These are phyloP conservation scores for Falco concolor DNA, from an alignment of 2,797 vertebrate genomes.

Conservation along the genomic window DNA sequence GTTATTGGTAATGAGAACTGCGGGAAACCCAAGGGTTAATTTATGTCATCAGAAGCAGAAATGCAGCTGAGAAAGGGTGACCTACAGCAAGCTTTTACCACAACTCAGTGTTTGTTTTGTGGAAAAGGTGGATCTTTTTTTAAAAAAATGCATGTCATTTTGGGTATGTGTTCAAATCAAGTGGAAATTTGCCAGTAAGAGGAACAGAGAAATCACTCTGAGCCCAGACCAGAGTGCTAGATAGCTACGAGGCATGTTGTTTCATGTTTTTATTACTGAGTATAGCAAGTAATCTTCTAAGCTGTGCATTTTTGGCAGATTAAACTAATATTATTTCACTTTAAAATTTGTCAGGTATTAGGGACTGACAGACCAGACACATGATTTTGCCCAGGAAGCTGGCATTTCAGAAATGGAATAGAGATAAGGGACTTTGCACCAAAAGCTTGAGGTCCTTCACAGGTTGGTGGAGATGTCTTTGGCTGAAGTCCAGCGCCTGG, in stretches of 20 bases:
- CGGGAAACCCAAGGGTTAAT: not conserved
- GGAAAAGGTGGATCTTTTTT: not conserved
- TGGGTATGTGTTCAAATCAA: not conserved
- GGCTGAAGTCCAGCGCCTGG: not conserved
- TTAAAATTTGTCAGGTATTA: not conserved
- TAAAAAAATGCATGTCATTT: not conserved
- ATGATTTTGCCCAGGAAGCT: not conserved
- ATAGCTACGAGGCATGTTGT: not conserved
- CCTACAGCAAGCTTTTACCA: not conserved
- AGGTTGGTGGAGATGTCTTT: not conserved
- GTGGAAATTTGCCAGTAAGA: not conserved
- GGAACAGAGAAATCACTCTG: not conserved
- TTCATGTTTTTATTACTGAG: not conserved
- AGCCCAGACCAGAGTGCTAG: not conserved
- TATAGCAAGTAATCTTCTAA: not conserved
- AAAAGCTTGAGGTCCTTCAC: not conserved
- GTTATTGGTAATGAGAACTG: not conserved
- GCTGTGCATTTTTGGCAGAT: not conserved
- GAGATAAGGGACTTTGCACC: not conserved
- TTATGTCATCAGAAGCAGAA: not conserved
- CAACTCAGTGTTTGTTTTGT: not conserved
- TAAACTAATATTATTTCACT: not conserved
- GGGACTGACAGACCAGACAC: not conserved
- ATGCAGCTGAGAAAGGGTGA: not conserved
- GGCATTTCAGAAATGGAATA: not conserved